phyloP scores from a whole-genome alignment of 2,888 invertebrate species.

The Mantis religiosa region DNA sequence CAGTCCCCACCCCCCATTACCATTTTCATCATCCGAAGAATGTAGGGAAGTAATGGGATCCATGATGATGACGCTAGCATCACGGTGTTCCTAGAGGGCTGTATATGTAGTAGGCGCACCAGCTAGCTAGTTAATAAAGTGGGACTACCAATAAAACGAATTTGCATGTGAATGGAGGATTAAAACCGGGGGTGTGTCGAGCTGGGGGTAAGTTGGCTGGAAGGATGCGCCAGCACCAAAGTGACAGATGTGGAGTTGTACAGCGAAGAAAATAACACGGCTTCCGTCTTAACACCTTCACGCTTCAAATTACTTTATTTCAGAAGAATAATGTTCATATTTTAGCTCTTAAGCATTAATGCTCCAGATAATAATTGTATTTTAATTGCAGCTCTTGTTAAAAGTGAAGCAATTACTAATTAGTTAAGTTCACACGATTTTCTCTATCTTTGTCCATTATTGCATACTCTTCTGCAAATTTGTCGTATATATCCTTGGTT shows the following conservation, averaged over 20 bases:
- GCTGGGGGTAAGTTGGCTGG: background rate
- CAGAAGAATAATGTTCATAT: no score
- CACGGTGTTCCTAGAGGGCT: background rate
- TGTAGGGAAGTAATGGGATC: background rate
- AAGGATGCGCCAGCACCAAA: background rate
- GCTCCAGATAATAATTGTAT: no score
- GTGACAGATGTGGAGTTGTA: background rate
- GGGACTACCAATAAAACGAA: conserved; percentile 46
- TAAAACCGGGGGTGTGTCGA: conserved; percentile 37
- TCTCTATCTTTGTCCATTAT: no score
- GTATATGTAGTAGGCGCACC: background rate
- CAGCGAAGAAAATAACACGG: background rate
- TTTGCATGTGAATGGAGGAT: conserved; percentile 47
- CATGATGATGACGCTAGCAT: background rate
- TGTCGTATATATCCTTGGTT: no score
- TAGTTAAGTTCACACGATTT: no score
- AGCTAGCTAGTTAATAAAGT: conserved; percentile 40
- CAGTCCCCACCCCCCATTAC: background rate
- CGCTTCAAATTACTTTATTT: no score
- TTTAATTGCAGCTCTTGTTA: no score
- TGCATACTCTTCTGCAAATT: no score
- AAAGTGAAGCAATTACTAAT: no score
- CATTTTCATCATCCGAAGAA: conserved; percentile 6
- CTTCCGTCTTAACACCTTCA: background rate
- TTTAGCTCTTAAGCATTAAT: no score